A percentile compares a stretch with the other conserved stretches of the same genome.
phyloP scores from a whole-genome alignment of 2,797 vertebrate species.

The Poecilia wingei region DNA sequence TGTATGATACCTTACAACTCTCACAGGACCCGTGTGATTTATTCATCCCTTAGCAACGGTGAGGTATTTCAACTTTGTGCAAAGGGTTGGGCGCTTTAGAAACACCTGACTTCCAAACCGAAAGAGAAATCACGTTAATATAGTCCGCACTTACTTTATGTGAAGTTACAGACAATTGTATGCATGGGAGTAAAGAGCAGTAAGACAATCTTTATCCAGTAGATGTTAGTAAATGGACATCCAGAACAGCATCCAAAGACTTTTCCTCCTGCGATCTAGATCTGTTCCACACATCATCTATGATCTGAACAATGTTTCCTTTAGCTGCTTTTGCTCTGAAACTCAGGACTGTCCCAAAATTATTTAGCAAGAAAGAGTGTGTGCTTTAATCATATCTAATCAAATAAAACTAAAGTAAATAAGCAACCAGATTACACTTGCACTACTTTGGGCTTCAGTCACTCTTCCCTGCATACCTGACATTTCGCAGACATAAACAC shows the following conservation, averaged over 20 bases:
- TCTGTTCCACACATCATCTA: conserved; percentile 58
- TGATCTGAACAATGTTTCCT: conserved; percentile 60
- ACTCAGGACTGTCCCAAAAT: conserved; percentile 47
- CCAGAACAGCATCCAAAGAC: conserved; percentile 1
- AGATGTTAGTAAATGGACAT: background rate
- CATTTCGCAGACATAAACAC: conserved; percentile 58
- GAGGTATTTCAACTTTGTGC: conserved; percentile 49
- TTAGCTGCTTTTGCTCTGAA: conserved; percentile 55
- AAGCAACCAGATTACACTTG: conserved; percentile 45
- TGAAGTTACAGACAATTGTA: background rate
- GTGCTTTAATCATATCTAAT: conserved; percentile 60
- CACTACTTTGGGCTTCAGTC: background rate
- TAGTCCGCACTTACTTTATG: background rate
- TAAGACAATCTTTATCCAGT: background rate
- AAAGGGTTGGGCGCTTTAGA: conserved; percentile 3
- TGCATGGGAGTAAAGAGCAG: background rate
- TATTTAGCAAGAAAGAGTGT: conserved; percentile 40
- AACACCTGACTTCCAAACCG: conserved; percentile 1
- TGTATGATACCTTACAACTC: conserved; percentile 62
- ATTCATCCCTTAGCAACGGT: conserved; percentile 55
- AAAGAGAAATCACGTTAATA: conserved; percentile 4
- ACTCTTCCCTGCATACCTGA: conserved; percentile 38
- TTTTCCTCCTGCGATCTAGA: conserved; percentile 29
- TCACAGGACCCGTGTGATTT: conserved; percentile 57
- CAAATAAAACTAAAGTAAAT: conserved; percentile 50